These are phyloP conservation scores for Alentia gelatinosa DNA, from an alignment of 2,888 invertebrate species.

Conservation along the genomic window DNA sequence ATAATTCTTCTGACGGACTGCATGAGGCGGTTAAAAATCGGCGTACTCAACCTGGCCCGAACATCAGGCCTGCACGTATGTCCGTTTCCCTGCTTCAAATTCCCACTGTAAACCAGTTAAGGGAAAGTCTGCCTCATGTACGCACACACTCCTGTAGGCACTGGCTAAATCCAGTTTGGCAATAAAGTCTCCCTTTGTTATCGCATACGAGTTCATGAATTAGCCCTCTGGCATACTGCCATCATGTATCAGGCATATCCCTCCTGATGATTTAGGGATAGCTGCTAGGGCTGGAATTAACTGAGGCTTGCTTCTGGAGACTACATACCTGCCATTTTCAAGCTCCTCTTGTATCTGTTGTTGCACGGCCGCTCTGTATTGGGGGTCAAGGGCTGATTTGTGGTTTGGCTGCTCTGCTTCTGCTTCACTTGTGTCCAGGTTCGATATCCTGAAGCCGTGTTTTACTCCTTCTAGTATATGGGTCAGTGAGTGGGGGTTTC, in stretches of 20 bases:
- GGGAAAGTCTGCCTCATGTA: not conserved
- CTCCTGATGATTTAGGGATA: not conserved
- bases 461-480: not conserved
- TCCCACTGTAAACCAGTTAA: constrained; percentile 29
- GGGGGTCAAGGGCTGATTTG: not conserved
- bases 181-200: not conserved
- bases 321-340: constrained; percentile 25
- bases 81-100: not conserved
- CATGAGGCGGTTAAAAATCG: constrained; percentile 50
- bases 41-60: not conserved
- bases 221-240: not conserved
- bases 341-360: constrained; percentile 48
- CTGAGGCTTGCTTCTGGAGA: not conserved
- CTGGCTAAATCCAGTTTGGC: constrained; percentile 11
- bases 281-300: constrained; percentile 39
- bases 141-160: not conserved
- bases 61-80: not conserved
- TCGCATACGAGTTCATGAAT: constrained; percentile 7
- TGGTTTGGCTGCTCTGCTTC: not conserved
- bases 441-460: not conserved
- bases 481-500: not conserved
- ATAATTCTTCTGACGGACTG: constrained; percentile 25
- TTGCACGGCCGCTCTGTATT: not conserved
- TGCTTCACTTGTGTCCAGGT: not conserved
- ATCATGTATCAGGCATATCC: constrained; percentile 41